Conservation (phyloP, 2,888 invertebrate species). For the Aquatica leii region DNA sequence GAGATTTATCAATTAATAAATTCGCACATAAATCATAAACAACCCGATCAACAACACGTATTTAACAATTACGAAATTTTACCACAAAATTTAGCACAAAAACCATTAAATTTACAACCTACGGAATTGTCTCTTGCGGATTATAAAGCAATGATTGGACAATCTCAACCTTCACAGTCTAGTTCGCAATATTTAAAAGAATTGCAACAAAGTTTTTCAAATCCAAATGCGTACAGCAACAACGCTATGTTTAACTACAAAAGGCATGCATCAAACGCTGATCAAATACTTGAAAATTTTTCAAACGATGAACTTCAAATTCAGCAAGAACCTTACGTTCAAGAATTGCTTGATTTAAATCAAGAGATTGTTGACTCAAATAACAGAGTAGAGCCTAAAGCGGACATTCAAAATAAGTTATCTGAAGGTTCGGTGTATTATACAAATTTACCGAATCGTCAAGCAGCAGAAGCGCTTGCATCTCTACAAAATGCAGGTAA, state of each 20-base stretch:
- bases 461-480: constrained; percentile 69
- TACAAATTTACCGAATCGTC: constrained; percentile 69
- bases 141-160: constrained; percentile 55
- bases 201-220: constrained; percentile 7
- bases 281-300: neutral
- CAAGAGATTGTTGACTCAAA: constrained; percentile 7
- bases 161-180: constrained; percentile 15
- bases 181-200: neutral
- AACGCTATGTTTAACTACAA: constrained; percentile 63
- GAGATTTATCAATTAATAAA: constrained; percentile 20
- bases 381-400: constrained; percentile 13
- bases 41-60: constrained; percentile 33
- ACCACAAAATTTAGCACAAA: constrained; percentile 59
- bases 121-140: constrained; percentile 16
- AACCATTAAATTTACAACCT: constrained; percentile 37
- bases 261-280: constrained; percentile 53
- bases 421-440: constrained; percentile 55
- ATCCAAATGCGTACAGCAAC: constrained; percentile 39
- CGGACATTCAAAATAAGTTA: neutral
- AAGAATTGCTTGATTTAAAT: constrained; percentile 23
- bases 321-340: constrained; percentile 16
- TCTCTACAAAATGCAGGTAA: constrained; percentile 67
- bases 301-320: neutral
- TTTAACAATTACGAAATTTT: constrained; percentile 13
- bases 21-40: constrained; percentile 24